These are phyloP conservation scores for Corydoras sp. DNA, from an alignment of 2,113 vertebrate species.

Conservation along the genomic window DNA sequence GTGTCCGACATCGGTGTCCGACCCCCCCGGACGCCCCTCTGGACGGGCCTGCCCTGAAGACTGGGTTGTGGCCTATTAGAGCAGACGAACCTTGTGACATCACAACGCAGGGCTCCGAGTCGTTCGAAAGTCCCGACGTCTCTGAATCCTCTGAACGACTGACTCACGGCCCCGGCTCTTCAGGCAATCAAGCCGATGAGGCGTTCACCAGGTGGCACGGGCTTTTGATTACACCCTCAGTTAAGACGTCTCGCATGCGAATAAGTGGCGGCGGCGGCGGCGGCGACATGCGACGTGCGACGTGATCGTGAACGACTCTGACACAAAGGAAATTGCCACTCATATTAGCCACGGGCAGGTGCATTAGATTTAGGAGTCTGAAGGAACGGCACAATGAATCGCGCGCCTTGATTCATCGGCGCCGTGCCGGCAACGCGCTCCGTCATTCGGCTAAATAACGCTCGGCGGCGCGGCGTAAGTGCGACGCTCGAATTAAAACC, in stretches of 20 bases:
- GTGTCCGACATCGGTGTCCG: too few relatives aligned
- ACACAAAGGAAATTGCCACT: slow-evolving; percentile 31
- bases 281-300: slow-evolving; percentile 13
- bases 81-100: too few relatives aligned
- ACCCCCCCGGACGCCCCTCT: too few relatives aligned
- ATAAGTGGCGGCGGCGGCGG: slow-evolving; percentile 24
- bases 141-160: slow-evolving; percentile 9
- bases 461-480: neutral
- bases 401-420: slow-evolving; percentile 23
- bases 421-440: neutral
- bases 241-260: slow-evolving; percentile 30
- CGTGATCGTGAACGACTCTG: slow-evolving; percentile 25
- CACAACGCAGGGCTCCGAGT: too few relatives aligned
- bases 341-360: slow-evolving; percentile 14
- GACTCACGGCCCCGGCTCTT: slow-evolving; percentile 17
- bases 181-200: slow-evolving; percentile 35
- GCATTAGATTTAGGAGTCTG: neutral
- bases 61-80: too few relatives aligned
- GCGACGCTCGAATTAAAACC: slow-evolving; percentile 21
- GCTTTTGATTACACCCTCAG: slow-evolving; percentile 25
- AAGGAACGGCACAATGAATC: slow-evolving; percentile 5
- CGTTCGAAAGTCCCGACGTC: too few relatives aligned
- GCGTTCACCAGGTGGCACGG: slow-evolving; percentile 26
- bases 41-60: too few relatives aligned
- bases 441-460: slow-evolving; percentile 17